phyloP scores from a whole-genome alignment of 2,797 vertebrate species.

The Chromobotia macracanthus region DNA sequence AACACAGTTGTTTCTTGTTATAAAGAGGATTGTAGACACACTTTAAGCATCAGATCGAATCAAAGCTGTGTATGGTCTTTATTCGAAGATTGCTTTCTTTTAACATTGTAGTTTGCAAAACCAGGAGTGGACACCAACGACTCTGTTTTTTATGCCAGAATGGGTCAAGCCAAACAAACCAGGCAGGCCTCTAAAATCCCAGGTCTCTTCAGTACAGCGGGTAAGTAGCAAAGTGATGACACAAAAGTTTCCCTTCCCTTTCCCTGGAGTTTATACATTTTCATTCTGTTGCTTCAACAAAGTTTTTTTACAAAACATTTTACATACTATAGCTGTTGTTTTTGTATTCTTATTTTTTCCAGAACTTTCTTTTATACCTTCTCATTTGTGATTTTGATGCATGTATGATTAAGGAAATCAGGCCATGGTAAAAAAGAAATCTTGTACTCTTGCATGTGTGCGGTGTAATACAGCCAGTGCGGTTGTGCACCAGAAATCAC shows the following conservation, averaged over 20 bases:
- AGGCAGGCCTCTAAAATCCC: constrained; percentile 70
- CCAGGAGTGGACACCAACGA: constrained; percentile 53
- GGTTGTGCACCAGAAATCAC: constrained; percentile 53
- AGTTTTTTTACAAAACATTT: too few relatives aligned
- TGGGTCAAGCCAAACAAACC: constrained; percentile 68
- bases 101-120: constrained; percentile 64
- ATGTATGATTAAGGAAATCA: constrained; percentile 32
- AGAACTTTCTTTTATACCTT: constrained; percentile 22
- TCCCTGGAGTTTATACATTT: constrained; percentile 45
- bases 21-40: constrained; percentile 42
- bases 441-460: constrained; percentile 47
- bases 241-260: constrained; percentile 51
- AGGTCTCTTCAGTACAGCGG: constrained; percentile 64
- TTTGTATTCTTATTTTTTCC: constrained; percentile 43
- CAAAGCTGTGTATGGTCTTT: constrained; percentile 45
- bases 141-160: constrained; percentile 63
- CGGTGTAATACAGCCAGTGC: constrained; percentile 39
- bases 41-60: constrained; percentile 43
- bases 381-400: constrained; percentile 41
- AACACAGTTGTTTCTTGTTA: constrained; percentile 66
- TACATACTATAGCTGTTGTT: constrained; percentile 59
- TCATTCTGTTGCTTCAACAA: constrained; percentile 44
- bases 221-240: constrained; percentile 66
- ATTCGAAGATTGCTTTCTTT: constrained; percentile 43
- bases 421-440: constrained; percentile 15